Percentiles rank a stretch among this genome's conserved stretches.
Conservation (phyloP, 2,113 vertebrate species). For the Cololabis saira region DNA sequence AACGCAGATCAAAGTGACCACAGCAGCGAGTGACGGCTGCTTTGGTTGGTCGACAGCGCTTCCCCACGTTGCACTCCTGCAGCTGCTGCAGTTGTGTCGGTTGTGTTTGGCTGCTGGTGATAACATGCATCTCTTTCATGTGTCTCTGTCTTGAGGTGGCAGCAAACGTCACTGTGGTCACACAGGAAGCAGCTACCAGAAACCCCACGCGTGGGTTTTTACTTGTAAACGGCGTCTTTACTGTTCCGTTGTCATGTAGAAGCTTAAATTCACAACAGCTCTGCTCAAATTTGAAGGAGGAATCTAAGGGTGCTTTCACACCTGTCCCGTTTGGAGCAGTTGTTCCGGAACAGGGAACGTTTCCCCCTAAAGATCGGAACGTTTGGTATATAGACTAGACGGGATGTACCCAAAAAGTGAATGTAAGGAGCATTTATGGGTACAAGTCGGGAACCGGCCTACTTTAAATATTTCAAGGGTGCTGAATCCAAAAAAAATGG, state of each 20-base stretch:
- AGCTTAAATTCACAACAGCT: background rate
- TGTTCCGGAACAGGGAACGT: too few species aligned
- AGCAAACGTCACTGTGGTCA: constrained; percentile 50
- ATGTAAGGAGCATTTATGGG: too few species aligned
- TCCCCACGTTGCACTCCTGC: constrained; percentile 5
- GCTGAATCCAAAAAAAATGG: too few species aligned
- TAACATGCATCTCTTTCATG: constrained; percentile 44
- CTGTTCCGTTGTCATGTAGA: background rate
- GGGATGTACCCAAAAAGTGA: too few species aligned
- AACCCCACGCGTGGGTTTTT: constrained; percentile 5
- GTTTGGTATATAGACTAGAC: too few species aligned
- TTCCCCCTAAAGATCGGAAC: too few species aligned
- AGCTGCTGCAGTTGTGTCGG: constrained; percentile 30
- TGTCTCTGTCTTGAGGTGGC: constrained; percentile 30
- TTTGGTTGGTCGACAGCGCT: background rate
- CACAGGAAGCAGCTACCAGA: constrained; percentile 49
- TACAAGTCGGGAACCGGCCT: too few species aligned
- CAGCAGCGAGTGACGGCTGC: background rate
- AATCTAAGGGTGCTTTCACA: too few species aligned
- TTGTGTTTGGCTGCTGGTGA: constrained; percentile 57
- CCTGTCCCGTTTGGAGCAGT: too few species aligned
- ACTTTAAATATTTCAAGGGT: too few species aligned
- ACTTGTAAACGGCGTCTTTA: background rate
- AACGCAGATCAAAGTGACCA: background rate
- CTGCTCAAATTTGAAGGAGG: background rate